Percentiles rank a stretch among this genome's conserved stretches.
phyloP scores from a whole-genome alignment of 2,888 invertebrate genomes.

The Spatulosminthurus flaviceps region DNA sequence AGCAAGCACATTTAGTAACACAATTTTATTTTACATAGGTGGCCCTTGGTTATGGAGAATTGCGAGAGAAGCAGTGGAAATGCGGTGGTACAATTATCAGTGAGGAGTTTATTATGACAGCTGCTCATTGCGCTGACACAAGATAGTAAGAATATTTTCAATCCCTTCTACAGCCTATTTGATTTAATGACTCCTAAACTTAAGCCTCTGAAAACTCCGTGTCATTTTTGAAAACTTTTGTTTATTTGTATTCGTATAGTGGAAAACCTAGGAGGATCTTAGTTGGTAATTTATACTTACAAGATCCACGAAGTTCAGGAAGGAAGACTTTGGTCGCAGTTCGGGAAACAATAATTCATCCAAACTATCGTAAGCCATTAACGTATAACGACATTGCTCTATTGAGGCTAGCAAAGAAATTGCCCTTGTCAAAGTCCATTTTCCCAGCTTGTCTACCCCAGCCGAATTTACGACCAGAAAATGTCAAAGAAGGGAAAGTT shows the following conservation, averaged over 20 bases:
- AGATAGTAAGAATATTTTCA: background rate
- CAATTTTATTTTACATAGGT: slow-evolving; percentile 50
- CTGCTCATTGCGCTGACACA: slow-evolving; percentile 60
- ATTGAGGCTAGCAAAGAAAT: slow-evolving; percentile 51
- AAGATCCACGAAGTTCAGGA: slow-evolving; percentile 5
- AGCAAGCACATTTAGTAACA: no score
- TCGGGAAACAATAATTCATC: slow-evolving; percentile 52
- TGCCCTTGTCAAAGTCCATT: slow-evolving; percentile 54
- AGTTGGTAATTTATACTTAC: slow-evolving; percentile 20
- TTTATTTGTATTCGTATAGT: background rate
- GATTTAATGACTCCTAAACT: background rate
- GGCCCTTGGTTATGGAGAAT: slow-evolving; percentile 54
- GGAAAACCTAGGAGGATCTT: background rate
- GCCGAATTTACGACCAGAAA: slow-evolving; percentile 66
- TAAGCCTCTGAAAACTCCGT: background rate
- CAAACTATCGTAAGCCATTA: slow-evolving; percentile 50
- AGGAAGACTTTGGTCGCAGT: slow-evolving; percentile 34
- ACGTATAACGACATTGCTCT: slow-evolving; percentile 61
- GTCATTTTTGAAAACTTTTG: no score
- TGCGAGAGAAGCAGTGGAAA: slow-evolving; percentile 42
- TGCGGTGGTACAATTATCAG: slow-evolving; percentile 63
- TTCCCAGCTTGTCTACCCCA: slow-evolving; percentile 72
- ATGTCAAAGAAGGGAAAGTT: slow-evolving; percentile 47
- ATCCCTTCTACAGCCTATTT: background rate
- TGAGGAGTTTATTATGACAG: slow-evolving; percentile 59